Conservation (phyloP, 2,113 vertebrate species). For the Atlantisia rogersi region DNA sequence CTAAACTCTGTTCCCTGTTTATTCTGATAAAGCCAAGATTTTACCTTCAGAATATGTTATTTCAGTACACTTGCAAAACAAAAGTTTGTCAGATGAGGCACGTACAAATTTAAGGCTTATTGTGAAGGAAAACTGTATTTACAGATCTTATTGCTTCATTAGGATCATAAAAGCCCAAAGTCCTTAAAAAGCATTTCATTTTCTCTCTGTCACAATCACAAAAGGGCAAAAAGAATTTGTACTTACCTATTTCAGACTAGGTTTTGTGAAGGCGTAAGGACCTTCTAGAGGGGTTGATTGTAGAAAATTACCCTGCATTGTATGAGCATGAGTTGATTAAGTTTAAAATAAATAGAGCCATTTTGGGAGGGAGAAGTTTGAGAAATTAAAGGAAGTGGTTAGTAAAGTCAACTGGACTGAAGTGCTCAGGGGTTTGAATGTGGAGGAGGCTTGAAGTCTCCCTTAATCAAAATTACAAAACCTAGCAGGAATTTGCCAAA, state of each 20-base stretch:
- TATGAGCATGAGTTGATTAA: background rate
- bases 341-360: conserved; percentile 13
- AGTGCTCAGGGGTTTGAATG: background rate
- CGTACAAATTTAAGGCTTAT: background rate
- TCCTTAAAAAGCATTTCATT: background rate
- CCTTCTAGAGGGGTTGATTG: background rate
- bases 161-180: background rate
- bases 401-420: conserved; percentile 21
- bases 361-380: background rate
- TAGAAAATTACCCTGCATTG: conserved; percentile 30
- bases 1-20: background rate
- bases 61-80: background rate
- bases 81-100: background rate
- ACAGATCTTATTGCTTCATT: background rate
- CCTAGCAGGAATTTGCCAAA: conserved; percentile 31
- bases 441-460: conserved; percentile 21
- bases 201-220: background rate
- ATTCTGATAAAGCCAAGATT: background rate
- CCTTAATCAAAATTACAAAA: conserved; percentile 24
- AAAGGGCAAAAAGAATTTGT: background rate
- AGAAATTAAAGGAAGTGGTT: conserved; percentile 4
- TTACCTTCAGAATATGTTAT: background rate
- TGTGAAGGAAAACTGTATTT: background rate
- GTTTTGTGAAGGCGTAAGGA: background rate
- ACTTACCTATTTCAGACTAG: background rate